These are phyloP conservation scores for Python bivittatus DNA, from an alignment of 2,113 vertebrate genomes.

Conservation along the genomic window DNA sequence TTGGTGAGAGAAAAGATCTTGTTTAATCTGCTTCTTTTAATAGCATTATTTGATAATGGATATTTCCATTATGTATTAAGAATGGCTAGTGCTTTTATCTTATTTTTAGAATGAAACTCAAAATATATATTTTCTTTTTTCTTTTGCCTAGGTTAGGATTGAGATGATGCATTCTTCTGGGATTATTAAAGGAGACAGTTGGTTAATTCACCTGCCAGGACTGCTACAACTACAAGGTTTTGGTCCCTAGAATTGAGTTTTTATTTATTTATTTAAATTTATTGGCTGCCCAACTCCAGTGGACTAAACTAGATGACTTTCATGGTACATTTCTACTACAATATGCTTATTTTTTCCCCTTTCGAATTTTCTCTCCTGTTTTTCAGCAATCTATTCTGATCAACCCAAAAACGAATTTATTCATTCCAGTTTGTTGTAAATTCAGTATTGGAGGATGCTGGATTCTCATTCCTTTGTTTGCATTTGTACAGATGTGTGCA, in stretches of 20 bases:
- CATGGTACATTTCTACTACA: not conserved
- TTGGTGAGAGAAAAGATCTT: not conserved
- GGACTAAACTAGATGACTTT: not conserved
- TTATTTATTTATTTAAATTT: not conserved
- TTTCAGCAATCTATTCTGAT: not conserved
- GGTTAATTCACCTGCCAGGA: not conserved
- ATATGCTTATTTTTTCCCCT: not conserved
- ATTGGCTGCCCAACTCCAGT: not conserved
- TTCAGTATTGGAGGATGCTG: slow-evolving; percentile 30
- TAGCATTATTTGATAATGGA: not conserved
- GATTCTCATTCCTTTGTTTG: not conserved
- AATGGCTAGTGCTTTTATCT: not conserved
- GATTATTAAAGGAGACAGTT: no score
- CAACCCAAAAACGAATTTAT: not conserved
- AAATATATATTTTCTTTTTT: slow-evolving; percentile 24
- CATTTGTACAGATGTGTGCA: no score
- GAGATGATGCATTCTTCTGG: not conserved
- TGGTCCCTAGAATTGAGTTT: not conserved
- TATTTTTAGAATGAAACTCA: slow-evolving; percentile 22
- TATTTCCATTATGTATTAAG: not conserved
- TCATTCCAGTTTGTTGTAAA: slow-evolving; percentile 16
- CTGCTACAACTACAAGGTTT: not conserved
- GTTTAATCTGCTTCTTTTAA: no score
- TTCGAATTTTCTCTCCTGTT: not conserved
- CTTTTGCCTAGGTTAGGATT: not conserved